phyloP scores from a whole-genome alignment of 1,140 invertebrate genomes.

The Aphelinus certus region DNA sequence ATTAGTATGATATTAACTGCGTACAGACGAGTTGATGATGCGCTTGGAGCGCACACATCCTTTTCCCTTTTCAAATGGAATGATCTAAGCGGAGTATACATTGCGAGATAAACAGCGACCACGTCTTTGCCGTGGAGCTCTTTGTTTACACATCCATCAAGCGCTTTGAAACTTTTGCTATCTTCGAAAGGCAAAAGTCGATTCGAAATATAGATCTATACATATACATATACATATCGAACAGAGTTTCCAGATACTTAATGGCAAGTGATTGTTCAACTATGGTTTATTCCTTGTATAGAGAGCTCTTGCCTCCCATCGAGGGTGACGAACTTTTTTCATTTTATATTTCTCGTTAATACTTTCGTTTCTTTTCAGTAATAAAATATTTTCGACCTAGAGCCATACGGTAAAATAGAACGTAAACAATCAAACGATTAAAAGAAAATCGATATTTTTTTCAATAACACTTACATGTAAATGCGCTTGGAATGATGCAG shows the following conservation, averaged over 20 bases:
- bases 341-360: slow-evolving; percentile 28
- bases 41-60: too few relatives aligned
- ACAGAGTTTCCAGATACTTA: slow-evolving; percentile 29
- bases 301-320: slow-evolving; percentile 32
- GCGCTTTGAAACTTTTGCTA: too few relatives aligned
- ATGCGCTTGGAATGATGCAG: slow-evolving; percentile 39
- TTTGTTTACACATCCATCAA: too few relatives aligned
- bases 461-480: slow-evolving; percentile 32
- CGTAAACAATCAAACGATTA: background rate
- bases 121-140: slow-evolving; percentile 11
- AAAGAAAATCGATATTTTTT: slow-evolving; percentile 27
- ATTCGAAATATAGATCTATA: slow-evolving; percentile 12
- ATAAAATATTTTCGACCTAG: slow-evolving; percentile 16
- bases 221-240: slow-evolving; percentile 17
- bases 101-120: background rate
- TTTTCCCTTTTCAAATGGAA: slow-evolving; percentile 3
- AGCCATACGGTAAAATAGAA: too few relatives aligned
- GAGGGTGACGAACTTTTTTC: background rate
- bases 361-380: slow-evolving; percentile 22
- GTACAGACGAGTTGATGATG: too few relatives aligned
- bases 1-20: too few relatives aligned
- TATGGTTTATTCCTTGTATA: slow-evolving; percentile 25
- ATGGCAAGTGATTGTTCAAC: slow-evolving; percentile 33
- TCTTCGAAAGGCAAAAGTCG: slow-evolving; percentile 19
- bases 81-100: slow-evolving; percentile 21